These are phyloP conservation scores for Pica pica DNA, from an alignment of 2,113 vertebrate species.

Conservation along the genomic window DNA sequence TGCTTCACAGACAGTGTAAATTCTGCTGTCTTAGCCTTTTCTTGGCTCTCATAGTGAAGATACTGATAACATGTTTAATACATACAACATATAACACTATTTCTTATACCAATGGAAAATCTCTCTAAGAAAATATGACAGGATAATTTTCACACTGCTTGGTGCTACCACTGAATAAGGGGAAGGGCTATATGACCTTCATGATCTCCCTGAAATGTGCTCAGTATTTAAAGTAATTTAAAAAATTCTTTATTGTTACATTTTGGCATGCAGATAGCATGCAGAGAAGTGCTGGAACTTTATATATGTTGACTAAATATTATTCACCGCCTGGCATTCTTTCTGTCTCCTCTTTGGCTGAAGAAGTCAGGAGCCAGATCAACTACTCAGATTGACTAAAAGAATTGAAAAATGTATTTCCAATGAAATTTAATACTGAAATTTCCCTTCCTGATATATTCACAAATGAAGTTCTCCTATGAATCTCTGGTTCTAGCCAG, in stretches of 20 bases:
- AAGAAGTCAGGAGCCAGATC: background rate
- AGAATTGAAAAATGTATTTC: background rate
- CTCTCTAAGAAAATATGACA: background rate
- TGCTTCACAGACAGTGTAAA: background rate
- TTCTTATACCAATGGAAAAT: background rate
- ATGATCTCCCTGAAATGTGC: background rate
- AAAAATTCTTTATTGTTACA: background rate
- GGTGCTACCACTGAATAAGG: background rate
- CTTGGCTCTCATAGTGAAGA: background rate
- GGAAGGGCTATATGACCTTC: background rate
- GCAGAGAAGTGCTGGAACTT: background rate
- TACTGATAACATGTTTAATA: background rate
- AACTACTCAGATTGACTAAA: background rate
- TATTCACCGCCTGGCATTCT: background rate
- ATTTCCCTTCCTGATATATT: background rate
- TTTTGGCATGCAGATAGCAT: background rate
- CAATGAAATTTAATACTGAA: background rate
- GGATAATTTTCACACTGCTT: background rate
- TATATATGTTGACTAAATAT: background rate
- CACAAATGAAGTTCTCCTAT: background rate
- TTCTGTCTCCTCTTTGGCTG: background rate
- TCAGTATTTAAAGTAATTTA: background rate
- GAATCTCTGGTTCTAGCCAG: background rate
- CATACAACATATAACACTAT: fast-evolving
- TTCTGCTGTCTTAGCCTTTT: background rate